Base-by-base conservation (phyloP, 2,113 vertebrate genomes). In the Pterocles gutturalis region DNA sequence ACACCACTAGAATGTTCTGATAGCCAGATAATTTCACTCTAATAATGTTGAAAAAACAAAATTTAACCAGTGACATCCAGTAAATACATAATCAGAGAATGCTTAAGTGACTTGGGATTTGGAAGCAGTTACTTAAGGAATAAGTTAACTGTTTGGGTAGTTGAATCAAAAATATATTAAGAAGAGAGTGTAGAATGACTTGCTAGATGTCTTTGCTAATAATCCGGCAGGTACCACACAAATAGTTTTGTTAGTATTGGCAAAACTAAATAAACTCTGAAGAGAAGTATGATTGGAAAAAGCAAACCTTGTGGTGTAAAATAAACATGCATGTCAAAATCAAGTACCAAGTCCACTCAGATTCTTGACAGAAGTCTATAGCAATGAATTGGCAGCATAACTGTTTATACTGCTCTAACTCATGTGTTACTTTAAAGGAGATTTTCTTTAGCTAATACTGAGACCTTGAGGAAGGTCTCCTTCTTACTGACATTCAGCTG, bases 151-250 rank as follows among this genome's bases (percentile, higher is more conserved):
- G 95, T 98, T 97, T 96, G 97, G 93, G 95, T 95, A 97, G 80
- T 73, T 76, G 94, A 97, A 92, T 95, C 97, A 93, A 97, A 96
- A 97, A 97, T 87, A 98, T 0, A 18, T 96, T 60, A 77, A 97
- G 97, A 97, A 93, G 86, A 92, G 83, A 81, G 97, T 97, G 96
- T 95, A 97, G 96, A 96, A 93, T 97, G 72, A 95, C 93, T 97
- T 95, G 53, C 78, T 96, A 94, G 81, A 96, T 89, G 94, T 91
- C 94, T 96, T 97, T 97, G 89, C 96, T 93, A 97, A 94, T 97
- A 96, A 93, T 92, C 53, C 94, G 97, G 80, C 91, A 94, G 94
- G 96, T 95, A 97, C 83, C 76, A 73, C 91, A 97, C 93, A 95
- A 97, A 96, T 66, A 36, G 53, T 95, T 96, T 95, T 96, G 94